Base-by-base conservation (phyloP, 2,888 invertebrate genomes). In the Temnothorax unifasciatus region DNA sequence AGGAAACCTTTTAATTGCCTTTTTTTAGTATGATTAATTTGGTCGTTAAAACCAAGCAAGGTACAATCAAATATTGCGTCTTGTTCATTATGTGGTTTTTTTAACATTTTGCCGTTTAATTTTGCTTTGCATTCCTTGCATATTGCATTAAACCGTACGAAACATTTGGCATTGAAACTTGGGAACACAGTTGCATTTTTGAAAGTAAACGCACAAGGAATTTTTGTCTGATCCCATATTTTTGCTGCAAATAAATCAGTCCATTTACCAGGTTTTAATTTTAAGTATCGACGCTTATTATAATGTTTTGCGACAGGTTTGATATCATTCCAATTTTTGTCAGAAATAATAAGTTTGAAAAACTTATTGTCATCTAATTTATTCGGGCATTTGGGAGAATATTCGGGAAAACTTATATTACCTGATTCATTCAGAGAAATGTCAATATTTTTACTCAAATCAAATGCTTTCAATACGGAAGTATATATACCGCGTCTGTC, bases 1-100 rank as follows among this genome's bases (percentile, higher is more conserved):
- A 76, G 25, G 18, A 47, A 74, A 0, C 85, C 84, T 68, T 82
- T 57, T 2, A 77, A n/a, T 4, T 57, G 54, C n/a, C 54, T 54
- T 29, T 68, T 68, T 18, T 77, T 77, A 0, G 9, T 29, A 38
- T 87, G 83, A 2, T 13, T 5, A 38, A 83, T 61, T 34, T 61
- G 13, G 8, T 61, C n/a, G 18, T 63, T 11, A 9, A 86, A 47
- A 8, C 57, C 25, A 3, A 6, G 9, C n/a, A 86, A 44, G 5
- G 2, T 69, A 41, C 82, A 88, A 8, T 85, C 29, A 0, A 88
- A 83, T 47, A 85, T 86, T 1, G 73, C 52, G 44, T 85, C 85
- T 2, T 77, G 25, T 11, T 66, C 52, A n/a, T 84, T 61, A 18
- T 68, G 57, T 25, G 83, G 84, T 25, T 87, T 85, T 52, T 34